Evolutionary conservation across 1,140 invertebrate species (phyloP).

Genomic region (Trichomalopsis sarcophagae): DNA sequence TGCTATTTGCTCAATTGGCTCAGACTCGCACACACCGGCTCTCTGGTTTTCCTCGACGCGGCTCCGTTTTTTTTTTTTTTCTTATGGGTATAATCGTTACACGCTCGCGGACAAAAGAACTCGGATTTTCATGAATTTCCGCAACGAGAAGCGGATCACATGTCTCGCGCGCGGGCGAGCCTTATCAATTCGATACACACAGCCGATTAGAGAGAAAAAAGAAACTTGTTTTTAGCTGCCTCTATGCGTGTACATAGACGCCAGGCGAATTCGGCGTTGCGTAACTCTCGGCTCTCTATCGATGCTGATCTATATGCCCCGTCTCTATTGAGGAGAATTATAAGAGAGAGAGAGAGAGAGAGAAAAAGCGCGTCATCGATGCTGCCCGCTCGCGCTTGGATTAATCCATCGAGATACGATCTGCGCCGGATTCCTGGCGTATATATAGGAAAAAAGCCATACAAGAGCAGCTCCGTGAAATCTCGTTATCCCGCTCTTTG

Average conservation of each 20-base stretch:
- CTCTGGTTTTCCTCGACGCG: too few species aligned
- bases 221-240: not conserved
- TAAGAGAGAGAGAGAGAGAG: not conserved
- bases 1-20: slow-evolving; percentile 28
- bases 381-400: not conserved
- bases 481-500: not conserved
- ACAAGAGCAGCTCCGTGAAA: not conserved
- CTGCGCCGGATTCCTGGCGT: not conserved
- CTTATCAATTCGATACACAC: not conserved
- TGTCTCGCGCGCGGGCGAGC: too few species aligned
- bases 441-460: not conserved
- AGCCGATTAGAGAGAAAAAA: not conserved
- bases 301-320: not conserved
- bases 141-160: not conserved
- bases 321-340: not conserved
- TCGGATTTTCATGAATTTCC: not conserved
- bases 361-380: not conserved
- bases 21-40: too few species aligned
- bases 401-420: not conserved
- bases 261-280: not conserved
- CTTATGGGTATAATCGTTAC: too few species aligned
- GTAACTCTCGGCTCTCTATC: not conserved
- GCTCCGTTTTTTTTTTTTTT: too few species aligned
- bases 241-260: not conserved
- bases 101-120: too few species aligned